Conservation (phyloP, 1,140 invertebrate species). For the Gerris buenoi region DNA sequence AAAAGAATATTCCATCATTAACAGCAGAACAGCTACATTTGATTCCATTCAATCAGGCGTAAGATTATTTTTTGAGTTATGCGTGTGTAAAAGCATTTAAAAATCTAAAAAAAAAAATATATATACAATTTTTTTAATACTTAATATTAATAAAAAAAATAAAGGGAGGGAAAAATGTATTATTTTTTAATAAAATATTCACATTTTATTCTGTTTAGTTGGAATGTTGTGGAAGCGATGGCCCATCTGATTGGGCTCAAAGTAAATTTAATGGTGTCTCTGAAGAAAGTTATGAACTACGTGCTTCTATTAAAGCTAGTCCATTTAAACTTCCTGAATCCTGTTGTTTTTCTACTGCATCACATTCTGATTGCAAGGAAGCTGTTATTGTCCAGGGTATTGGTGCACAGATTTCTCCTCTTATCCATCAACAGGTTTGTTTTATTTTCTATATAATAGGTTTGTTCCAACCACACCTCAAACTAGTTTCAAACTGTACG, state of each 20-base stretch:
- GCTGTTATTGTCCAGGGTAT: conserved; percentile 33
- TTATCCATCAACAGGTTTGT: conserved; percentile 40
- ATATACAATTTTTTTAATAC: not conserved
- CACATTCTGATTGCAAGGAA: conserved; percentile 33
- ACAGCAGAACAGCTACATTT: conserved; percentile 42
- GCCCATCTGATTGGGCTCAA: conserved; percentile 51
- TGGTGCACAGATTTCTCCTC: conserved; percentile 31
- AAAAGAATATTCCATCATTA: conserved; percentile 48
- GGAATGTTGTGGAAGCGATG: conserved; percentile 53
- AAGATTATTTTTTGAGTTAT: conserved; percentile 23
- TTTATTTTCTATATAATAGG: too few relatives aligned
- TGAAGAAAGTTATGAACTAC: conserved; percentile 24
- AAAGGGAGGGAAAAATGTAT: too few relatives aligned
- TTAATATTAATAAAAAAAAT: not conserved
- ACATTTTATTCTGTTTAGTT: too few relatives aligned
- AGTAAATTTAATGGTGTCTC: conserved; percentile 35
- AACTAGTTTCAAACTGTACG: too few relatives aligned
- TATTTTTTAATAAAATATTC: too few relatives aligned
- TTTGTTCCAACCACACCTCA: too few relatives aligned
- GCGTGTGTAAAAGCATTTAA: not conserved
- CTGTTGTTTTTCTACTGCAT: conserved; percentile 36
- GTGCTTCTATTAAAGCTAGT: conserved; percentile 25
- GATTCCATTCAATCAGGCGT: conserved; percentile 51
- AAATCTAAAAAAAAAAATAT: not conserved
- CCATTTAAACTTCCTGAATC: conserved; percentile 41